A percentile compares a stretch with the other conserved stretches of the same genome.
Evolutionary conservation across 1,140 invertebrate species (phyloP).

Genomic region (Drosophila triauraria): DNA sequence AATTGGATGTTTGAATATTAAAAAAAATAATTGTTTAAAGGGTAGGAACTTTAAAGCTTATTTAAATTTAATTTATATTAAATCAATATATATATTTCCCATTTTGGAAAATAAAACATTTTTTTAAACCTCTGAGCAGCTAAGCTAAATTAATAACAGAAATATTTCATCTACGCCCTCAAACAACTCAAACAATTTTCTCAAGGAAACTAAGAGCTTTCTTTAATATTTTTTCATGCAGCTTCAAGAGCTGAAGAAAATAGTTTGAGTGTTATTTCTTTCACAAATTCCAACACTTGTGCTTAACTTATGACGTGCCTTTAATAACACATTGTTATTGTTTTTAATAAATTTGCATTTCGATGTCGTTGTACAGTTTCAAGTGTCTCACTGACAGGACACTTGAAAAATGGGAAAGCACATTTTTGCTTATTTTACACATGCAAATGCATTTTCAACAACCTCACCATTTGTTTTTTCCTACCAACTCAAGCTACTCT

Average conservation of each 20-base stretch:
- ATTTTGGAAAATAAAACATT: neutral
- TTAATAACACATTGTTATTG: conserved; percentile 56
- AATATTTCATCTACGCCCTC: neutral
- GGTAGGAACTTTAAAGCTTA: neutral
- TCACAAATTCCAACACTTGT: conserved; percentile 2
- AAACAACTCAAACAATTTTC: neutral
- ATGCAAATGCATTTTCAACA: conserved; percentile 52
- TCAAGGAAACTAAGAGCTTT: neutral
- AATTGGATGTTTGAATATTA: neutral
- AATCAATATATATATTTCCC: too few species aligned
- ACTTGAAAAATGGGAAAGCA: conserved; percentile 47
- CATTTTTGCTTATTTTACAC: conserved; percentile 59
- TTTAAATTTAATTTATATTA: neutral
- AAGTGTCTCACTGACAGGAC: conserved; percentile 54
- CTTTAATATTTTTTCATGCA: neutral
- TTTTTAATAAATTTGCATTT: conserved; percentile 53
- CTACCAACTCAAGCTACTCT: conserved; percentile 12
- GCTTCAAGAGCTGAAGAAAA: conserved; percentile 3
- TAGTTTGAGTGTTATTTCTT: conserved; percentile 5
- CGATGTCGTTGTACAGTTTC: conserved; percentile 26
- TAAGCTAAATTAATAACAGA: neutral
- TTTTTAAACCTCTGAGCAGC: neutral
- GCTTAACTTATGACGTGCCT: conserved; percentile 21
- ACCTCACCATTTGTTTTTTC: neutral
- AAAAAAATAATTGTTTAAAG: neutral